Base-by-base conservation (phyloP, 2,888 invertebrate species). In the Brachypalpus laphriformis region DNA sequence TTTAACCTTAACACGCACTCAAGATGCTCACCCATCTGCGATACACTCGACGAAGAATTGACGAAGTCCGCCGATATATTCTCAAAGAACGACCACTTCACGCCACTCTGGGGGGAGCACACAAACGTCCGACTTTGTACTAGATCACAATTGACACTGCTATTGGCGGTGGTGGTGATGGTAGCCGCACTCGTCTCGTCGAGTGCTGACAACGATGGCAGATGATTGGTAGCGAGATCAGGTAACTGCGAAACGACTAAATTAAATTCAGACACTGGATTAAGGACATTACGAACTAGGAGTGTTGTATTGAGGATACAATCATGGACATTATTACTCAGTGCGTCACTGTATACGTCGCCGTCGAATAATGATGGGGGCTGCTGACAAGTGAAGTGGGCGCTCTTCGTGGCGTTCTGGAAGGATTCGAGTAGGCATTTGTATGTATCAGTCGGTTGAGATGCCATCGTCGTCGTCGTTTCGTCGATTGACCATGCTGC, bases 201-300 rank as follows among this genome's bases (percentile, higher is more conserved):
- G 68, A 63, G 37, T 59, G 65, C 83, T 87, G 59, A 88, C 59
- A 49, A 71, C 28, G 66, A 81, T 49, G 82, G 82, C 61, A 81
- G 68, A 57, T 85, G 86, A 71, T 87, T 87, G 56, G 82, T 71
- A 42, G 82, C 34, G 77, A 87, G 77, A 75, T 85, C 85, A 61
- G 87, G 87, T 66, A 87, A 78, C 81, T 89, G 88, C 77, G 88
- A 89, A 76, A 90, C 88, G 86, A 89, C 88, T 88, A 92, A 88
- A 87, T 90, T 89, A 82, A 92, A 91, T 88, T 91, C 90, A 83
- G 88, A 87, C 65, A 91, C 88, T 68, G 92, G 91, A 88, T 89
- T 88, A 66, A 87, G 77, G 59, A 89, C 68, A 87, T 88, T 85
- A 86, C 88, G 87, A 59, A 89, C 88, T 77, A 90, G 81, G 31